These are phyloP conservation scores for Achatina immaculata DNA, from an alignment of 1,140 invertebrate species.

Conservation along the genomic window DNA sequence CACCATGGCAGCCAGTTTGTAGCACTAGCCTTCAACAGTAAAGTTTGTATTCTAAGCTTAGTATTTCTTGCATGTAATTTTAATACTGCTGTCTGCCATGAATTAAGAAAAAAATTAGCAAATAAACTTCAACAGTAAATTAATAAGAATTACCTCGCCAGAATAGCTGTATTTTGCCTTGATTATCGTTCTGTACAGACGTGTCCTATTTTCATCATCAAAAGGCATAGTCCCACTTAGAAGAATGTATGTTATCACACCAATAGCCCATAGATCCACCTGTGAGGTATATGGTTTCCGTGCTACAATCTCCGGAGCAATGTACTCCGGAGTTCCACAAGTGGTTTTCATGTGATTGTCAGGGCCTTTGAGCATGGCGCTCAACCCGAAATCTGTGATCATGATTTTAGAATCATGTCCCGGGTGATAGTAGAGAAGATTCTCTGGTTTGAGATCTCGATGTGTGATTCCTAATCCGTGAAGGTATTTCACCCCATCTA, in stretches of 20 bases:
- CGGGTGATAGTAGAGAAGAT: conserved; percentile 85
- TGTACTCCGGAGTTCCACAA: conserved; percentile 98
- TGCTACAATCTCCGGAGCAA: conserved; percentile 96
- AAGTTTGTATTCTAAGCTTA: too few relatives aligned
- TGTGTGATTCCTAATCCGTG: conserved; percentile 96
- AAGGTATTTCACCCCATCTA: conserved; percentile 93
- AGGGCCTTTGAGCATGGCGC: conserved; percentile 81
- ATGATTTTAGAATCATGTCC: conserved; percentile 82
- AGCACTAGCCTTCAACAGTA: too few relatives aligned
- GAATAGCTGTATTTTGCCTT: conserved; percentile 74
- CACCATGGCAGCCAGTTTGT: too few relatives aligned
- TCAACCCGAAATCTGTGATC: conserved; percentile 95
- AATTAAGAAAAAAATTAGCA: too few relatives aligned
- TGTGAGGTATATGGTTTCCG: conserved; percentile 85
- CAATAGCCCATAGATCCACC: conserved; percentile 98
- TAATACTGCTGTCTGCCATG: too few relatives aligned
- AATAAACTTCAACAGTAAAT: too few relatives aligned
- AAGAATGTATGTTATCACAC: conserved; percentile 96
- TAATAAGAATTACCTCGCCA: conserved; percentile 70
- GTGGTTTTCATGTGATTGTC: conserved; percentile 84
- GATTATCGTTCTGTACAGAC: conserved; percentile 74
- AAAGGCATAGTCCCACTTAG: conserved; percentile 85
- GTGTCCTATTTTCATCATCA: conserved; percentile 73
- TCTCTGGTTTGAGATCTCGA: conserved; percentile 99
- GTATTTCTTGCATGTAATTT: too few relatives aligned